Percentiles rank a stretch among this genome's conserved stretches.
phyloP scores from a whole-genome alignment of 2,888 invertebrate species.

The Meiosimyza platycephala region DNA sequence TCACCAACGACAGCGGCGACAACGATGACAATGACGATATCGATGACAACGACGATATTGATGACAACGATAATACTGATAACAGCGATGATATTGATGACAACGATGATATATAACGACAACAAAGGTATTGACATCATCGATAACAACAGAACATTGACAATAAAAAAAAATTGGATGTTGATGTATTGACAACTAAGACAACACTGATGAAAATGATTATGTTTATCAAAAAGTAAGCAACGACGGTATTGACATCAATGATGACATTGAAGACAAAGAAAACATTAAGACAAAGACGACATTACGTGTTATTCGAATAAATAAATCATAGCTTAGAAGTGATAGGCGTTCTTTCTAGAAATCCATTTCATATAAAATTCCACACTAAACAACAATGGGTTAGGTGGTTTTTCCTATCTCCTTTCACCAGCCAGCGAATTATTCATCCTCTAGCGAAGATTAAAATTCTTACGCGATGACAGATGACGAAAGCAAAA shows the following conservation, averaged over 20 bases:
- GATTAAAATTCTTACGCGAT: neutral
- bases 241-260: too few species aligned
- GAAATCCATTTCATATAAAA: constrained; percentile 26
- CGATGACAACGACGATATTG: neutral
- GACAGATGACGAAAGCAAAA: constrained; percentile 5
- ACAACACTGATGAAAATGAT: too few species aligned
- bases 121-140: neutral
- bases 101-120: neutral
- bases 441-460: too few species aligned
- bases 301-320: too few species aligned
- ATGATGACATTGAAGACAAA: too few species aligned
- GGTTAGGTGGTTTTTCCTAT: neutral
- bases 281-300: too few species aligned
- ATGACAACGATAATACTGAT: neutral
- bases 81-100: neutral
- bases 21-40: constrained; percentile 32
- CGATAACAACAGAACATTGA: neutral
- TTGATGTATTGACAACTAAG: too few species aligned
- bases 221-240: too few species aligned
- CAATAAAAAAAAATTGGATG: neutral
- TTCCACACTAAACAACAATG: constrained; percentile 12
- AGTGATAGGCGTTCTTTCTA: too few species aligned
- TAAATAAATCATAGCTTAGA: too few species aligned
- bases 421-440: too few species aligned
- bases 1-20: neutral